These are phyloP conservation scores for Scaptodrosophila lebanonensis DNA, from an alignment of 1,140 invertebrate genomes.

Conservation along the genomic window DNA sequence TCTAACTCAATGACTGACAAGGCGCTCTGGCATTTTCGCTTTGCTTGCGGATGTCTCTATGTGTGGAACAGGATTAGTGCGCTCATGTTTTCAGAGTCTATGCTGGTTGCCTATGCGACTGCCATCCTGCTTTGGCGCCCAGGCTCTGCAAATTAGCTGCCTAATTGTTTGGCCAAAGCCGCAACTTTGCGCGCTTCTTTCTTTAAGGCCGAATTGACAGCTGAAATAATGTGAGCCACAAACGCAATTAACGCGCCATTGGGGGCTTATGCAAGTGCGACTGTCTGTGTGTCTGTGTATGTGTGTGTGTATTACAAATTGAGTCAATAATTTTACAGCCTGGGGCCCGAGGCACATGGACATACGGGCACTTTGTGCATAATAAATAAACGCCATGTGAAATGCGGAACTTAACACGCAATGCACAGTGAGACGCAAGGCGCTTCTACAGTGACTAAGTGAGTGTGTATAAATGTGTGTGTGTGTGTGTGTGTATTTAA, in stretches of 20 bases:
- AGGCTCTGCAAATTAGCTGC: conserved; percentile 66
- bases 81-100: conserved; percentile 12
- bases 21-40: conserved; percentile 14
- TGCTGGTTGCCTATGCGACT: neutral
- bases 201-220: conserved; percentile 55
- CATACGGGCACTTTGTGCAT: conserved; percentile 63
- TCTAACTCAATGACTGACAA: conserved; percentile 40
- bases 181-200: conserved; percentile 64
- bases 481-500: conserved; percentile 40
- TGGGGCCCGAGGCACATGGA: conserved; percentile 7
- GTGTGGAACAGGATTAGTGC: conserved; percentile 54
- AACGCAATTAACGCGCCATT: conserved; percentile 71
- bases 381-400: conserved; percentile 74
- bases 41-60: conserved; percentile 5
- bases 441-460: conserved; percentile 15
- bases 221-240: conserved; percentile 69
- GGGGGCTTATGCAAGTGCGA: conserved; percentile 50
- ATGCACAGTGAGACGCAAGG: conserved; percentile 49
- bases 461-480: conserved; percentile 2
- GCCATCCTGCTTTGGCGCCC: conserved; percentile 6
- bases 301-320: conserved; percentile 54
- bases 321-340: conserved; percentile 66
- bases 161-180: conserved; percentile 75
- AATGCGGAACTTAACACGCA: conserved; percentile 74
- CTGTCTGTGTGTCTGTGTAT: conserved; percentile 6